A percentile compares a stretch with the other conserved stretches of the same genome.
Evolutionary conservation across 2,888 invertebrate genomes (phyloP).

Genomic region (Luffia ferchaultella): DNA sequence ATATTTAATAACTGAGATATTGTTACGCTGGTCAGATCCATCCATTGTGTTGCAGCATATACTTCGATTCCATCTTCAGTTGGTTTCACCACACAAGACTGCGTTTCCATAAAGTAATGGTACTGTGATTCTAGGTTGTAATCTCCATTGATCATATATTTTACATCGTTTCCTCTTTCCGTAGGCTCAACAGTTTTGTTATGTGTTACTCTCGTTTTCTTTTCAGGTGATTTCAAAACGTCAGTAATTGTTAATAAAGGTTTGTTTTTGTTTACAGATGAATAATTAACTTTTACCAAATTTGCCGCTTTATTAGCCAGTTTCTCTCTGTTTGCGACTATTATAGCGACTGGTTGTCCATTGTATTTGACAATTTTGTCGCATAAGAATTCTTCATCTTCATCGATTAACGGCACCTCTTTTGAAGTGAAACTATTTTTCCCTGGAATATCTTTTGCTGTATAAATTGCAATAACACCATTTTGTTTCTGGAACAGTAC

Average conservation of each 20-base stretch:
- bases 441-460: no score
- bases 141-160: constrained; percentile 58
- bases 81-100: constrained; percentile 62
- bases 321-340: constrained; percentile 66
- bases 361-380: constrained; percentile 54
- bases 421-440: constrained; percentile 59
- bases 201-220: constrained; percentile 28
- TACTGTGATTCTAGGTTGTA: constrained; percentile 67
- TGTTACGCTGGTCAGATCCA: constrained; percentile 48
- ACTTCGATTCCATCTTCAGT: constrained; percentile 69
- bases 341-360: constrained; percentile 71
- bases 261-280: constrained; percentile 31
- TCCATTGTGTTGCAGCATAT: constrained; percentile 58
- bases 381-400: constrained; percentile 43
- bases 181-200: constrained; percentile 31
- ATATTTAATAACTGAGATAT: constrained; percentile 48
- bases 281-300: constrained; percentile 56
- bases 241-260: constrained; percentile 37
- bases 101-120: constrained; percentile 72
- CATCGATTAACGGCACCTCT: constrained; percentile 22
- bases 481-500: constrained; percentile 53
- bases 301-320: constrained; percentile 62
- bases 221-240: constrained; percentile 37
- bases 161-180: constrained; percentile 43
- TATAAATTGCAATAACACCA: constrained; percentile 70